phyloP scores from a whole-genome alignment of 2,888 invertebrate species.

The Amphiduros pacificus region DNA sequence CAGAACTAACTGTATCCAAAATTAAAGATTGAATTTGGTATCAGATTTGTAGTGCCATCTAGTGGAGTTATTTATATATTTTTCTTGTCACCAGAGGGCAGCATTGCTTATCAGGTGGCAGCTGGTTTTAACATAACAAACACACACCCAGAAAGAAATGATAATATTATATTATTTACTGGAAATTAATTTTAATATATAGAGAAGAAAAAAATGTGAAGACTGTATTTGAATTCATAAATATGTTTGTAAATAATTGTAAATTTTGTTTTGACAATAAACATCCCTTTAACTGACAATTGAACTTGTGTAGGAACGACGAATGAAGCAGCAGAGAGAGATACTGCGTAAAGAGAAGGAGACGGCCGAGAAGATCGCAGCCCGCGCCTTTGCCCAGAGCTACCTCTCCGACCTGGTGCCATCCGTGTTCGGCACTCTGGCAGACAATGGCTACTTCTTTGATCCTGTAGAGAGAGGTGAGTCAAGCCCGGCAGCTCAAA shows the following conservation, averaged over 20 bases:
- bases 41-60: too few species aligned
- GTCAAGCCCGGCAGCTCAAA: too few species aligned
- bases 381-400: conserved; percentile 80
- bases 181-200: background rate
- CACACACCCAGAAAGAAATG: too few species aligned
- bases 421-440: conserved; percentile 77
- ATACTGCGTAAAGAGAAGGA: conserved; percentile 70
- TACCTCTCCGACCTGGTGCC: conserved; percentile 86
- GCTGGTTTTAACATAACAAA: too few species aligned
- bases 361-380: conserved; percentile 80
- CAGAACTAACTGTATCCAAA: too few species aligned
- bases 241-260: background rate
- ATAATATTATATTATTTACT: too few species aligned
- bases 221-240: background rate
- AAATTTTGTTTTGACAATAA: background rate
- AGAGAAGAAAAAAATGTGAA: background rate
- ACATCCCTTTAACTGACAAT: background rate
- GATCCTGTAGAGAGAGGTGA: conserved; percentile 68
- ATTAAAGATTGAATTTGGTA: too few species aligned
- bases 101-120: too few species aligned
- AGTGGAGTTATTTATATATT: too few species aligned
- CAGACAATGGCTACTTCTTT: conserved; percentile 70
- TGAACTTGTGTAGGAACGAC: conserved; percentile 65
- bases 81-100: too few species aligned
- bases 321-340: conserved; percentile 73